Evolutionary conservation across 2,113 vertebrate species (phyloP).

Genomic region (Oenanthe oenanthe): DNA sequence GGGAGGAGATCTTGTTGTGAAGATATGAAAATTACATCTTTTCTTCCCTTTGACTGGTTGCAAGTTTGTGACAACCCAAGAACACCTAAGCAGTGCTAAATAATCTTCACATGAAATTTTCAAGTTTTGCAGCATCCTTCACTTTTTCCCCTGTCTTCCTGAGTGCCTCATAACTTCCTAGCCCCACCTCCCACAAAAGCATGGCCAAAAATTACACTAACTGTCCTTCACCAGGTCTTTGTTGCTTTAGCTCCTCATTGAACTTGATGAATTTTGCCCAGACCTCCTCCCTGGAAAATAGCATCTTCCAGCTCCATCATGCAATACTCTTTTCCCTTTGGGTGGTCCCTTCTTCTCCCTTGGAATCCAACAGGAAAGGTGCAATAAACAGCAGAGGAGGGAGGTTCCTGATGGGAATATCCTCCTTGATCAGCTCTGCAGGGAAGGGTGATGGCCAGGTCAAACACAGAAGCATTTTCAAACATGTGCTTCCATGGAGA

Average conservation of each 20-base stretch:
- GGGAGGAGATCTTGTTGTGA: background rate
- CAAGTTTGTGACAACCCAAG: background rate
- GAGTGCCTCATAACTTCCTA: fast-evolving
- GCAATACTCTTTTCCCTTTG: background rate
- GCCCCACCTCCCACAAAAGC: background rate
- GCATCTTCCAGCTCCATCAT: background rate
- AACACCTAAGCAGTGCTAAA: background rate
- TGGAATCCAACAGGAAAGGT: background rate
- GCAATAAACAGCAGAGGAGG: background rate
- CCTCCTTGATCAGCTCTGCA: background rate
- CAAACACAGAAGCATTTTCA: background rate
- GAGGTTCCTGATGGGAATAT: background rate
- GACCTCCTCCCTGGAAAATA: background rate
- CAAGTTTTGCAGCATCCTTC: background rate
- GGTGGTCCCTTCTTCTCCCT: background rate
- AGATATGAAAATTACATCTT: background rate
- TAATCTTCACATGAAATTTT: background rate
- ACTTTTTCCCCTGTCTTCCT: background rate
- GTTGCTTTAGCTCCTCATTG: background rate
- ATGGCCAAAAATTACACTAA: background rate
- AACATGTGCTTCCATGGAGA: background rate
- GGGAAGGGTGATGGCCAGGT: background rate
- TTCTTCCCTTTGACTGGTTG: background rate
- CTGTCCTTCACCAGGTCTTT: background rate
- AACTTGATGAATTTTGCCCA: background rate